These are phyloP conservation scores for Ferdinandea cuprea DNA, from an alignment of 2,888 invertebrate species.

Conservation along the genomic window DNA sequence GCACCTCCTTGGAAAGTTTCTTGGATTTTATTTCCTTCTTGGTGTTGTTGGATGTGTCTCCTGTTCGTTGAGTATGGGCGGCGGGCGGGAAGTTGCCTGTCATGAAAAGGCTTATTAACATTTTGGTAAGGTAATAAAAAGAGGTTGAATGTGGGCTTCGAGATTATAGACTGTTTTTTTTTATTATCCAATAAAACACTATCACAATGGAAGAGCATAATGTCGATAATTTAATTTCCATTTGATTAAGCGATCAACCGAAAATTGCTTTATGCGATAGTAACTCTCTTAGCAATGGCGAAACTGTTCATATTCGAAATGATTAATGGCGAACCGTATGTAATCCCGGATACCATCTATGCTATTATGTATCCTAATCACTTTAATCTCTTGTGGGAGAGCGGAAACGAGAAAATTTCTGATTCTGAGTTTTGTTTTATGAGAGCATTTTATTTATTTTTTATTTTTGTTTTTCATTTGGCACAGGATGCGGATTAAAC, in stretches of 20 bases:
- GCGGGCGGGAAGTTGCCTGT: neutral
- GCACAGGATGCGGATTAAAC: neutral
- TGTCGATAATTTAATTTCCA: conserved; percentile 1
- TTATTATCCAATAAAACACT: conserved; percentile 9
- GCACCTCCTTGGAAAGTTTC: conserved; percentile 41
- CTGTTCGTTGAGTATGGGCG: neutral
- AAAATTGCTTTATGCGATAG: neutral
- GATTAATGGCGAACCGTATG: neutral
- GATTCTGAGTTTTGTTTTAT: neutral
- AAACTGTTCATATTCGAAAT: neutral
- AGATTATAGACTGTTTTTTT: neutral
- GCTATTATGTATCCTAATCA: neutral
- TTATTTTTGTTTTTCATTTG: too few relatives aligned
- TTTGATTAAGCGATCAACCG: conserved; percentile 2
- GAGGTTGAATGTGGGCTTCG: neutral
- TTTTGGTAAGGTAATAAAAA: neutral
- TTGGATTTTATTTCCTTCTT: neutral
- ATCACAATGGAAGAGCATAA: neutral
- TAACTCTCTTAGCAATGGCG: neutral
- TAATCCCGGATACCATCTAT: neutral
- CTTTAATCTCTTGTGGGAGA: neutral
- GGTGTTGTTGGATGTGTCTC: neutral
- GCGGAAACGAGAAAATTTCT: neutral
- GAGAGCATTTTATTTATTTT: neutral
- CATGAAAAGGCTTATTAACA: neutral